These are phyloP conservation scores for Lophius piscatorius DNA, from an alignment of 2,113 vertebrate genomes.

Conservation along the genomic window DNA sequence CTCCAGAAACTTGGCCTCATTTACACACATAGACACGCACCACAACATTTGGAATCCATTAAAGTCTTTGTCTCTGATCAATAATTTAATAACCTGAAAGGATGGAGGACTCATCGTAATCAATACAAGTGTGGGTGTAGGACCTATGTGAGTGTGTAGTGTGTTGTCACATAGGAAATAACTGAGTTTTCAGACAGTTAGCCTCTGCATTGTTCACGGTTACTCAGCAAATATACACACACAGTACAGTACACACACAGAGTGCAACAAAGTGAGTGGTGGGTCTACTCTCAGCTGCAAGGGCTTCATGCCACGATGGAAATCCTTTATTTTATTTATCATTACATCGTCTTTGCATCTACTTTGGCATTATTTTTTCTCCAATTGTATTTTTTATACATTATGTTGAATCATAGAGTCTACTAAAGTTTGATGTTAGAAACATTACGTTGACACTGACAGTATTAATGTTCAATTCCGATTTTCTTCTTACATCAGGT, in stretches of 20 bases:
- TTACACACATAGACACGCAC: conserved; percentile 7
- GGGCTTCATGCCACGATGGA: neutral
- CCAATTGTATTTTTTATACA: too few species aligned
- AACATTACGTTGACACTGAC: too few species aligned
- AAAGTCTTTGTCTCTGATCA: conserved; percentile 74
- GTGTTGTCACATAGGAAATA: too few species aligned
- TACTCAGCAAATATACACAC: too few species aligned
- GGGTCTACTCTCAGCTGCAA: conserved; percentile 16
- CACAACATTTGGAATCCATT: conserved; percentile 60
- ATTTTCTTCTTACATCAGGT: too few species aligned
- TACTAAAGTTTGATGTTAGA: too few species aligned
- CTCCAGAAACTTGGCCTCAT: neutral
- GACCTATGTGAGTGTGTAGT: neutral
- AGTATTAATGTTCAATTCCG: too few species aligned
- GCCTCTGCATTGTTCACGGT: too few species aligned
- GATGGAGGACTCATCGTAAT: conserved; percentile 79
- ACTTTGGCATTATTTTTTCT: neutral
- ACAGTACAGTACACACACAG: too few species aligned
- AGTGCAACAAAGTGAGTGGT: too few species aligned
- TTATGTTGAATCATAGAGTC: too few species aligned
- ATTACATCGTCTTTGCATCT: neutral
- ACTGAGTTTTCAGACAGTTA: too few species aligned
- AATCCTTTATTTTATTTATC: neutral
- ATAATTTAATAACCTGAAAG: conserved; percentile 83
- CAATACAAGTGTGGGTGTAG: conserved; percentile 55